Evolutionary conservation across 2,888 invertebrate genomes (phyloP).

Genomic region (Lithosia quadra): DNA sequence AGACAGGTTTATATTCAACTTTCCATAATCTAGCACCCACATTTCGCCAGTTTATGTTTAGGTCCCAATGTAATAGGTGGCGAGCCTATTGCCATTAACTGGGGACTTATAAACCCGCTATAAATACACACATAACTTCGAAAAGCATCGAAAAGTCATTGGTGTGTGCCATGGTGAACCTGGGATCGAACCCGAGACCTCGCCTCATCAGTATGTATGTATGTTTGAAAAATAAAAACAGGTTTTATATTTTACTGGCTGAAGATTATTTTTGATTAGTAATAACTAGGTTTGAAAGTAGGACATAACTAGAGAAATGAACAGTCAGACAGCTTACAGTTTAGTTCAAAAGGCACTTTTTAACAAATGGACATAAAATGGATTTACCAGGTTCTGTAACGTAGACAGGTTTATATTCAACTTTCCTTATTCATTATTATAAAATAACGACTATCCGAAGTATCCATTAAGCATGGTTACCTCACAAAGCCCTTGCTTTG

Average conservation of each 20-base stretch:
- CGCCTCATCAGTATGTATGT: too few relatives aligned
- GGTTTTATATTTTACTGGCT: too few relatives aligned
- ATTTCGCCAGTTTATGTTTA: too few relatives aligned
- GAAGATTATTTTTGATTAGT: neutral
- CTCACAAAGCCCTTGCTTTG: conserved; percentile 29
- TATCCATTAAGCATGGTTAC: conserved; percentile 21
- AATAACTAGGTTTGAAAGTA: neutral
- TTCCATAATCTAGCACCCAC: too few relatives aligned
- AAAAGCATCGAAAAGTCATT: too few relatives aligned
- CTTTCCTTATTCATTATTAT: neutral
- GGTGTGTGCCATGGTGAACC: too few relatives aligned
- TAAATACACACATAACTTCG: too few relatives aligned
- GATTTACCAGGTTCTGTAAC: neutral
- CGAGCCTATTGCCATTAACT: too few relatives aligned
- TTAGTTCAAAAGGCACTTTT: neutral
- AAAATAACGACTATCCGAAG: conserved; percentile 22
- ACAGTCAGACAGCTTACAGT: neutral
- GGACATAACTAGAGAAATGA: neutral
- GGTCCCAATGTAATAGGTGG: too few relatives aligned
- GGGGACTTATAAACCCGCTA: too few relatives aligned
- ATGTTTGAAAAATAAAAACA: too few relatives aligned
- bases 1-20: conserved; percentile 1
- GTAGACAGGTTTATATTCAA: neutral
- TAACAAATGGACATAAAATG: neutral
- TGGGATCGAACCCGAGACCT: too few relatives aligned